Conservation (phyloP, 2,113 vertebrate species). For the Puntigrus tetrazona region DNA sequence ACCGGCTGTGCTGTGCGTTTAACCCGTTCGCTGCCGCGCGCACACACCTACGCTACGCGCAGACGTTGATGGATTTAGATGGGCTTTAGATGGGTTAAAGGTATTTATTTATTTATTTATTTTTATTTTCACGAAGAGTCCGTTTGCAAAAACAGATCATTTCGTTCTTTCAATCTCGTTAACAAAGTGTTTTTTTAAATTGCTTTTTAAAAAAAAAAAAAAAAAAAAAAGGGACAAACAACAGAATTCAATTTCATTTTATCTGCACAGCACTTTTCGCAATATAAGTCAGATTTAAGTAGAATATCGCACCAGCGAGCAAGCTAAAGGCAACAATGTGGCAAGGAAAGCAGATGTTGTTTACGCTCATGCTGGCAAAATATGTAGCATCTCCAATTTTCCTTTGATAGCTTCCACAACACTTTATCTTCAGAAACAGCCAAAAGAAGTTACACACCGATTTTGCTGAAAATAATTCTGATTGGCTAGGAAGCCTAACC, state of each 20-base stretch:
- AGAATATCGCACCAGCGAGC: background rate
- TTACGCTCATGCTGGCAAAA: background rate
- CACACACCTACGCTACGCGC: background rate
- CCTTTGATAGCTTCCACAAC: background rate
- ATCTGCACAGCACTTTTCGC: background rate
- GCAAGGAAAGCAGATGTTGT: conserved; percentile 10
- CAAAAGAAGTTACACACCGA: background rate
- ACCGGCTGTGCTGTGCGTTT: conserved; percentile 34
- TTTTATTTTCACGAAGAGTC: too few species aligned
- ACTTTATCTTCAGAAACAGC: background rate
- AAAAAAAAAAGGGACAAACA: too few species aligned
- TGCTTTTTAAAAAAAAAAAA: too few species aligned
- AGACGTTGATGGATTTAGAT: background rate
- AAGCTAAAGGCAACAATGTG: background rate
- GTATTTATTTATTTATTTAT: background rate
- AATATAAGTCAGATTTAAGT: background rate
- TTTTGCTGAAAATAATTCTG: background rate
- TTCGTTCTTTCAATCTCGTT: too few species aligned
- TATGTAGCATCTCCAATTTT: background rate
- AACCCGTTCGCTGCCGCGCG: conserved; percentile 44
- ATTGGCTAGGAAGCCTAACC: conserved; percentile 6
- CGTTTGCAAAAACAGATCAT: too few species aligned
- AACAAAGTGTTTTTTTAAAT: too few species aligned
- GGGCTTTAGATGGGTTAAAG: background rate
- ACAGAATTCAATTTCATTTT: background rate